Evolutionary conservation across 2,113 vertebrate species (phyloP), one percentile per base, ranked within the genome.

Genomic region (Hymenochirus boettgeri): DNA sequence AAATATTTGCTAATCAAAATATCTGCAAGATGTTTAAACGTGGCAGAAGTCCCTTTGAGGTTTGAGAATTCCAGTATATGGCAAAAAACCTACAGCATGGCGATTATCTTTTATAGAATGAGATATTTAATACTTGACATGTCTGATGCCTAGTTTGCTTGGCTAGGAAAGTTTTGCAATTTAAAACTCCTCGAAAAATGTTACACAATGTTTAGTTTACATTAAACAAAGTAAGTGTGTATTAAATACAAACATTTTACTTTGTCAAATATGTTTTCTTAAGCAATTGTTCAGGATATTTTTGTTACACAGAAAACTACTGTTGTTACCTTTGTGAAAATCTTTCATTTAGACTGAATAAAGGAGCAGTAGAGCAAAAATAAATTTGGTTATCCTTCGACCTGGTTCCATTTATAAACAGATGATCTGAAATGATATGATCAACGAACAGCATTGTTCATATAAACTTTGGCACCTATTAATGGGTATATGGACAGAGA

Each of bases 101-200:
- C 5, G 57, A 51, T 66, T 66, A 57, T 57, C 54, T 58, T 22
- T 55, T 66, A 51, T 67, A 51, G 50, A 59, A 52, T 21, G 52
- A 23, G 45, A 58, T 37, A 66, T 58, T 39, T 11, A 31, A 66
- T 58, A 50, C 45, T 13, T 48, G 27, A 35, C 25, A 13, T 65
- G 53, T 24, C 23, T 55, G 27, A 21, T 66, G 57, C 27, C 23
- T 52, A 23, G 17, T 52, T 67, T 58, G 12, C 39, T 51, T 66
- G 63, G 56, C 47, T 52, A 24, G 42, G 42, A 67, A 23, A 52
- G 65, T 52, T 59, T 35, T 15, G n/a, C 55, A 65, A 65, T 21
- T 24, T 57, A 42, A 52, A 67, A 19, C 56, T 42, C 65, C 51
- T 53, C 52, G 22, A 59, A 33, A 67, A 35, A 35, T 53, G 58